These are phyloP conservation scores for Saimiri boliviensis DNA, from an alignment of 2,113 vertebrate species.

Conservation along the genomic window DNA sequence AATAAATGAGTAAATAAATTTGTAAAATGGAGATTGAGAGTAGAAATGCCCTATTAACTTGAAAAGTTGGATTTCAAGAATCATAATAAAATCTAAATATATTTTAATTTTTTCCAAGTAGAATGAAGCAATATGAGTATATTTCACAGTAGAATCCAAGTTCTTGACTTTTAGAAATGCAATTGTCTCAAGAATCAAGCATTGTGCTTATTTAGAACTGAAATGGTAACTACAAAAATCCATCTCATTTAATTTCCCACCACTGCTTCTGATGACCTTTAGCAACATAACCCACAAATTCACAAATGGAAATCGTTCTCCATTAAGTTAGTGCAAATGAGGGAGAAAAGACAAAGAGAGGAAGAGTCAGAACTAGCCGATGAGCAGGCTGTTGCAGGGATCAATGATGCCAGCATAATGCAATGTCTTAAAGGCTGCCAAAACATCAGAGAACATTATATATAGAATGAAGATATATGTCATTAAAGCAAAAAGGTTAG, in stretches of 20 bases:
- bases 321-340: not conserved
- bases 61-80: slow-evolving; percentile 17
- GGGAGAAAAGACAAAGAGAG: not conserved
- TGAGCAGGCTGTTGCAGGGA: not conserved
- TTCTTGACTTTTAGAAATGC: not conserved
- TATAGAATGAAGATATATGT: not conserved
- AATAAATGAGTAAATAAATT: not conserved
- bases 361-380: no score
- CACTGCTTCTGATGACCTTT: not conserved
- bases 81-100: not conserved
- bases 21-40: not conserved
- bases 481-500: not conserved
- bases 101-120: not conserved
- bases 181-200: not conserved
- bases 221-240: not conserved
- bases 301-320: not conserved
- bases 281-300: not conserved
- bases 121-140: not conserved
- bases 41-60: not conserved
- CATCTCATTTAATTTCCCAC: not conserved
- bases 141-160: not conserved
- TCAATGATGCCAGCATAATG: not conserved
- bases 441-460: not conserved
- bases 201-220: not conserved
- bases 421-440: not conserved